phyloP scores from a whole-genome alignment of 2,113 vertebrate genomes.

The Agapornis roseicollis region DNA sequence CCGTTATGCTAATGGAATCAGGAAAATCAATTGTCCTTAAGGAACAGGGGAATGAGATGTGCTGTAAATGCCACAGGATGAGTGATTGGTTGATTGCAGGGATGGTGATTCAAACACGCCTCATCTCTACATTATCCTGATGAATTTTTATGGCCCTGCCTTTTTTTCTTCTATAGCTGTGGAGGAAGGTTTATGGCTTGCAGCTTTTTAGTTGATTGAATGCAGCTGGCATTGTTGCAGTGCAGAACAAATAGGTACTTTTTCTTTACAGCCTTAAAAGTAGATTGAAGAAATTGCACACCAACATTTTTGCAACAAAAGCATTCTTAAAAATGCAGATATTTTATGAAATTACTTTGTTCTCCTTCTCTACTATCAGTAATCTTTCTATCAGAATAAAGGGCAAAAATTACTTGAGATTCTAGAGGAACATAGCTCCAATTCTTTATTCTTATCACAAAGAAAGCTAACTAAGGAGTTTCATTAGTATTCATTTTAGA shows the following conservation, averaged over 20 bases:
- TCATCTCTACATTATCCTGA: conserved; percentile 89
- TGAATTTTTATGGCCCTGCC: conserved; percentile 87
- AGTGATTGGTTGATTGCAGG: conserved; percentile 89
- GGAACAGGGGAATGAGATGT: conserved; percentile 90
- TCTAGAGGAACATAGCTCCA: conserved; percentile 50
- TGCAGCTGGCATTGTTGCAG: conserved; percentile 87
- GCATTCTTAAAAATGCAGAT: conserved; percentile 79
- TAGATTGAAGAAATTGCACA: conserved; percentile 79
- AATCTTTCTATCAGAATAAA: conserved; percentile 75
- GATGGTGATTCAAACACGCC: conserved; percentile 81
- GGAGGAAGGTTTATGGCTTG: conserved; percentile 87
- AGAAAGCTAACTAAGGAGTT: conserved; percentile 77
- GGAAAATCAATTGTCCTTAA: conserved; percentile 95
- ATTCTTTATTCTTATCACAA: conserved; percentile 79
- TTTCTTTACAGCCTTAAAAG: conserved; percentile 81
- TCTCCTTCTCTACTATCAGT: conserved; percentile 63
- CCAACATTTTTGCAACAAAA: conserved; percentile 79
- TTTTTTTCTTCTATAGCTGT: conserved; percentile 78
- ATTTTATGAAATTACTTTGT: conserved; percentile 76
- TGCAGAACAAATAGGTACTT: conserved; percentile 86
- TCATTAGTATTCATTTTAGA: conserved; percentile 81
- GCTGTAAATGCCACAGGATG: conserved; percentile 92
- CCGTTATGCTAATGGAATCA: conserved; percentile 92
- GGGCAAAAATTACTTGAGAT: conserved; percentile 66
- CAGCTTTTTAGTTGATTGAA: conserved; percentile 89